phyloP scores from a whole-genome alignment of 2,797 vertebrate genomes.

The Arnoldichthys spilopterus region DNA sequence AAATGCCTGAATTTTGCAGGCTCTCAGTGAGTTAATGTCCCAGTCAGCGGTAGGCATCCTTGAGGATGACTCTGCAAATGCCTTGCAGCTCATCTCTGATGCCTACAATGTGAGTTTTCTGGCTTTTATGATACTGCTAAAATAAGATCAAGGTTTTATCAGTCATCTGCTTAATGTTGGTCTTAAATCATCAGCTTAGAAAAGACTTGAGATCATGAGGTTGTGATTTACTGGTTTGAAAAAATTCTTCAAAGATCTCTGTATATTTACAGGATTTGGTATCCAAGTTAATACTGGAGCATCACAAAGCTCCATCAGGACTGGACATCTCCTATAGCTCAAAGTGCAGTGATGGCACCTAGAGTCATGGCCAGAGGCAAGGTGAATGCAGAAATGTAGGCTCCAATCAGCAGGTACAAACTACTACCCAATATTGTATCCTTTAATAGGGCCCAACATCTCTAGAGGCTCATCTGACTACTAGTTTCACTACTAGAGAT shows the following conservation, averaged over 20 bases:
- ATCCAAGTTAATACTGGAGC: slow-evolving; percentile 55
- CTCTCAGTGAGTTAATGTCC: not conserved
- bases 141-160: not conserved
- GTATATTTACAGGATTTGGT: not conserved
- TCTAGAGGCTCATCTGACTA: too few relatives aligned
- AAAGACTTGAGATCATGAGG: not conserved
- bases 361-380: not conserved
- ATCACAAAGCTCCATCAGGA: slow-evolving; percentile 61
- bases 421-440: too few relatives aligned
- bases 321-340: not conserved
- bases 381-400: slow-evolving; percentile 2
- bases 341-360: not conserved
- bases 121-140: not conserved
- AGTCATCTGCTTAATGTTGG: too few relatives aligned
- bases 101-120: not conserved
- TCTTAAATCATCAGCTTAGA: not conserved
- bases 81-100: not conserved
- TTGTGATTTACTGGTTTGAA: not conserved
- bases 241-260: not conserved
- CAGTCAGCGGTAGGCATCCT: not conserved
- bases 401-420: not conserved
- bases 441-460: too few relatives aligned
- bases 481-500: not conserved
- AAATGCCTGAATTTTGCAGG: not conserved
- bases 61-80: not conserved